Evolutionary conservation across 2,797 vertebrate species (phyloP).

Genomic region (Xerus rutilus): DNA sequence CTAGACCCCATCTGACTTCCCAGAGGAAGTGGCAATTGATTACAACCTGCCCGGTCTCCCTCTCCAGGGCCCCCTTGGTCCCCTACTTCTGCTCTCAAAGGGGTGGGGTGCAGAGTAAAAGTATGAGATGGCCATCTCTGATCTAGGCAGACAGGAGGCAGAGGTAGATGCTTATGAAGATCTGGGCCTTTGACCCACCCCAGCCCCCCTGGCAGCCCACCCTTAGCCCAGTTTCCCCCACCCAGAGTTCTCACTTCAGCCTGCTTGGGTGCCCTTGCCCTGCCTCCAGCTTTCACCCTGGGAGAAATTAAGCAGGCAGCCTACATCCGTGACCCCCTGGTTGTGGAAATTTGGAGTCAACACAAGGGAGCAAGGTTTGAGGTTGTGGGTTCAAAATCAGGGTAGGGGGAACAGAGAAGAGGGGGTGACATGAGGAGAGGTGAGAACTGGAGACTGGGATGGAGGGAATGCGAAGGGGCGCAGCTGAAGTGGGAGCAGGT

Average conservation of each 20-base stretch:
- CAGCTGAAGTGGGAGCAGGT: neutral
- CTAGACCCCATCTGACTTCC: constrained; percentile 1
- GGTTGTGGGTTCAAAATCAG: neutral
- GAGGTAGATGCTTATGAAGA: neutral
- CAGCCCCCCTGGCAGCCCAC: neutral
- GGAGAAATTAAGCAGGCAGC: neutral
- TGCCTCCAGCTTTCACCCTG: neutral
- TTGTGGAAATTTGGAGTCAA: neutral
- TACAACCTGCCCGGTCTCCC: neutral
- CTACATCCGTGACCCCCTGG: neutral
- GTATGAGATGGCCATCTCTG: neutral
- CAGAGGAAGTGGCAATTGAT: neutral
- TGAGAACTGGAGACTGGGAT: neutral
- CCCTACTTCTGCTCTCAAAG: neutral
- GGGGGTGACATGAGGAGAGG: neutral
- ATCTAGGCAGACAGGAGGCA: neutral
- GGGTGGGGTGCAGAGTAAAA: neutral
- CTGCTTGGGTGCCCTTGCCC: neutral
- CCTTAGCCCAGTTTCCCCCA: neutral
- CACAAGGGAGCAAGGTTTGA: neutral
- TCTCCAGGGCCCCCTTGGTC: neutral
- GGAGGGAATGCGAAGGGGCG: neutral
- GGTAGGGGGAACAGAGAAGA: neutral
- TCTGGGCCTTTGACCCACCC: neutral
- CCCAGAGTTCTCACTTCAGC: constrained; percentile 17